Evolutionary conservation across 2,797 vertebrate species (phyloP).

Genomic region (Urosaurus nigricauda): DNA sequence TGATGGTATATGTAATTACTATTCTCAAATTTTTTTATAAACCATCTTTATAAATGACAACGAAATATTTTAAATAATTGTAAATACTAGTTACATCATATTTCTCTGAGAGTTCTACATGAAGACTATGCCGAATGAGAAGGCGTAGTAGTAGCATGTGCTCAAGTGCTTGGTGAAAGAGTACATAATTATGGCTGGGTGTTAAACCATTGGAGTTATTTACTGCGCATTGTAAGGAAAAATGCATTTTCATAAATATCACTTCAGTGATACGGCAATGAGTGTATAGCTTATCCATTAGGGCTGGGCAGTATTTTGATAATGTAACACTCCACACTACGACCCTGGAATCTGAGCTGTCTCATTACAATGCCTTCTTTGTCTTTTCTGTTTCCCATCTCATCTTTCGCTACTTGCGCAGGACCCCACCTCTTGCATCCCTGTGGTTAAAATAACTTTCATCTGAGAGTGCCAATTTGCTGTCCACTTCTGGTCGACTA

Average conservation of each 20-base stretch:
- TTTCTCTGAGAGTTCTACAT: background rate
- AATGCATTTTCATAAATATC: background rate
- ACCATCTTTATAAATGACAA: background rate
- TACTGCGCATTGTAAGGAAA: background rate
- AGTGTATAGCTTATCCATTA: background rate
- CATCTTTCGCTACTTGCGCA: background rate
- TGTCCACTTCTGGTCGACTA: slow-evolving; percentile 12
- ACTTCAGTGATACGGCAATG: no score
- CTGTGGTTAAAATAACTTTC: slow-evolving; percentile 36
- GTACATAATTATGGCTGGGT: no score
- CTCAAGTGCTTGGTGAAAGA: background rate
- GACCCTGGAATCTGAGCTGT: background rate
- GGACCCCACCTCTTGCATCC: background rate
- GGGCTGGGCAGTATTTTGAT: background rate
- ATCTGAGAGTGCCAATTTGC: slow-evolving; percentile 1
- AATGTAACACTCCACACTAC: background rate
- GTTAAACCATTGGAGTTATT: background rate
- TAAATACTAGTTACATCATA: background rate
- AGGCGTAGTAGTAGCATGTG: no score
- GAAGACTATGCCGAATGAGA: background rate
- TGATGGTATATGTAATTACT: background rate
- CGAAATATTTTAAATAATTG: background rate
- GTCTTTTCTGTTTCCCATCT: background rate
- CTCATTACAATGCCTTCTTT: slow-evolving; percentile 5
- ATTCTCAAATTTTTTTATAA: background rate